These are phyloP conservation scores for Amniataba percoides DNA, from an alignment of 2,797 vertebrate species.

Conservation along the genomic window DNA sequence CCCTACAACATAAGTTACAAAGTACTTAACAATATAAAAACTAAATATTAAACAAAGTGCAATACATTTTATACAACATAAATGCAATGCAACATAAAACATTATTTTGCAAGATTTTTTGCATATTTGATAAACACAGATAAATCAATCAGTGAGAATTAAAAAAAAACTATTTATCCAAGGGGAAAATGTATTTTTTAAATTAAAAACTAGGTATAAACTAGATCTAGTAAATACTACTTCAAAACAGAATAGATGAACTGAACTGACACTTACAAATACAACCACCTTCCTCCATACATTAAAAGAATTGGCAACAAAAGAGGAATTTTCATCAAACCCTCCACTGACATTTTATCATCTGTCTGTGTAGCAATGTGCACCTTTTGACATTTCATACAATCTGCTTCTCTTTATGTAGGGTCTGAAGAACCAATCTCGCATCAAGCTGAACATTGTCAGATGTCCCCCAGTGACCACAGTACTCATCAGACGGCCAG, in stretches of 20 bases:
- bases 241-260: too few species aligned
- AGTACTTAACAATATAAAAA: not conserved
- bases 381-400: not conserved
- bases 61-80: not conserved
- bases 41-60: not conserved
- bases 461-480: constrained; percentile 97
- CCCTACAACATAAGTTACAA: not conserved
- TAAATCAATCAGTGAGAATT: too few species aligned
- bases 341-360: too few species aligned
- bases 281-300: too few species aligned
- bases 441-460: constrained; percentile 95
- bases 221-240: too few species aligned
- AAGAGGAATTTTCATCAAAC: too few species aligned
- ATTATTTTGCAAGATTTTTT: not conserved
- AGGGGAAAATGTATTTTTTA: too few species aligned
- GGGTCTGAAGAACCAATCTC: constrained; percentile 95
- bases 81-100: not conserved
- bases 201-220: too few species aligned
- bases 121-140: not conserved
- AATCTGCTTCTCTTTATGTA: constrained; percentile 53
- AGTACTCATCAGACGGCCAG: constrained; percentile 95
- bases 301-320: too few species aligned
- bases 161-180: too few species aligned
- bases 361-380: not conserved
- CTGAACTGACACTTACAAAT: too few species aligned